Base-by-base conservation (phyloP, 2,888 invertebrate genomes). In the Polydrusus pterygomalis region DNA sequence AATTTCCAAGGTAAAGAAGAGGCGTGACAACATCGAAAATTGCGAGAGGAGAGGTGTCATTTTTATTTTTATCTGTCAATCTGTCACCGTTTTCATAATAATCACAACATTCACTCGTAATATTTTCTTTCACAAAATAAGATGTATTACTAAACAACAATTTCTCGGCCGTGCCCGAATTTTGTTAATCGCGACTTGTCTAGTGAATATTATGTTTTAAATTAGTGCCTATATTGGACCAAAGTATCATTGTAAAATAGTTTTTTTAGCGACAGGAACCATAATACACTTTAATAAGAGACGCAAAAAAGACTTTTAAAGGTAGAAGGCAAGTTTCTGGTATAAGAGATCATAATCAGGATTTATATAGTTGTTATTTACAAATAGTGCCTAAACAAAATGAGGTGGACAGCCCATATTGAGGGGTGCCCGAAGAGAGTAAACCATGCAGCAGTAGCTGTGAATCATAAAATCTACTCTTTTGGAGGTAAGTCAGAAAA, bases 381-480 rank as follows among this genome's bases (percentile, higher is more conserved):
- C 40, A 54, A 40, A n/a, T 20, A 49, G 8, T 17, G 30, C 17
- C 5, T 17, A 11, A 20, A 30, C 10, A 65, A 62, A 70, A 95
- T 95, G 94, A 90, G 90, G 87, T 97, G 97, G 97, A 95, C 95
- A 67, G 92, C 94, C 40, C 93, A 93, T 84, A 89, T 97, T 78
- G 95, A 96, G 85, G 97, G 96, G 38, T 97, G 97, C n/a, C 97
- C 97, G 15, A 91, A 94, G 83, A 90, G 97, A 77, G 97, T 97
- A 13, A 97, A 97, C 87, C 97, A 97, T 90, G 96, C 97, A n/a
- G 96, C 96, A 6, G 96, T 94, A 25, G 90, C 92, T 73, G 92
- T 96, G 49, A 93, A 92, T 20, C 92, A 94, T 80, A 92, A 91
- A 84, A 95, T 98, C 79, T 97, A 93, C 87, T 95, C 96, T 0